Base-by-base conservation (phyloP, 2,113 vertebrate species). In the Pleuronectes platessa region DNA sequence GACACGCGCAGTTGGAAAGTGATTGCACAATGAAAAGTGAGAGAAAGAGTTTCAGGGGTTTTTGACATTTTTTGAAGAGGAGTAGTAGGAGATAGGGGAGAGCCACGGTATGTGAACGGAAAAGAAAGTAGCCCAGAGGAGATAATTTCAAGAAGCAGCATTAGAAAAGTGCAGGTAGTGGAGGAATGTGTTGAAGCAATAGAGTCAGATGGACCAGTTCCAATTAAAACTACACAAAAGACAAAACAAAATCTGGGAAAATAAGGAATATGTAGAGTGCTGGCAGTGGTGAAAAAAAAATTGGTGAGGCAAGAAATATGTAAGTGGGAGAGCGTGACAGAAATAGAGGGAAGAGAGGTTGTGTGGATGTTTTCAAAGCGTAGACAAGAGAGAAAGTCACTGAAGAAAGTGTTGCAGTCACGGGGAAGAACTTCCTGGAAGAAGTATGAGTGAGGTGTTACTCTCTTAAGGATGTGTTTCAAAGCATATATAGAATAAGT, bases 81-180 rank as follows among this genome's bases (percentile, higher is more conserved):
- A 60, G 64, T 65, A 35, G 3, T 47, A n/a, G 53, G 76, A 68
- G 62, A 76, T 72, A 61, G 71, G 45, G n/a, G 66, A 64, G 66
- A 80, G 26, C 55, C 18, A 7, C 6, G 0, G 17, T 55, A 58
- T 77, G 68, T 47, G 56, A 66, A 77, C 76, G 66, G 56, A 54
- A 51, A 37, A 37, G 51, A 84, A 84, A 85, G 70, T 84, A 54
- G 83, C 80, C 60, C 82, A 81, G 65, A 86, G 85, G 74, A 79
- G 74, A 82, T 82, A 67, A 76, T 61, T 61, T 35, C 65, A 26
- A 68, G 24, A 35, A 45, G 61, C 71, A 47, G 47, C 62, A 27
- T 71, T 71, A 61, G 49, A 64, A 68, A 31, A 31, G 31, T 31
- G 71, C 4, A 87, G 76, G 68, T 82, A 71, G 51, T 3, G 2